Evolutionary conservation across 2,797 vertebrate species (phyloP), one percentile per base, ranked within the genome.

Genomic region (Siniperca obscura): DNA sequence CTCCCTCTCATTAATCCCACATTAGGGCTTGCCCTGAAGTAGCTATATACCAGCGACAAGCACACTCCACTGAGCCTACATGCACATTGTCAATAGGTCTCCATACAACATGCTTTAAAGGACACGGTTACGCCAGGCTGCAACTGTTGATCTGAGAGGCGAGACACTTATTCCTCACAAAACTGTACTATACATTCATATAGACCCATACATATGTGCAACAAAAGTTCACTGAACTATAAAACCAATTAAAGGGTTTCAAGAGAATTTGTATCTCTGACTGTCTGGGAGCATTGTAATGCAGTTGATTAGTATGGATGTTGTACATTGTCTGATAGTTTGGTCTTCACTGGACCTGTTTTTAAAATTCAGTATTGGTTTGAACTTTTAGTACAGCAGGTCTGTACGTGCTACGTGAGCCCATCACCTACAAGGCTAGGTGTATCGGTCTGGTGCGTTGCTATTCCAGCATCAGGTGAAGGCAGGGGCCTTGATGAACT

Each of bases 1-100:
- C 72, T 89, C 84, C 79, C 75, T 80, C 78, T 90, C 92, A 90
- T 92, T 87, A 91, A 86, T 78, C 66, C 71, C 67, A 38, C 84
- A 81, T 89, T 81, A 84, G 88, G 85, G 73, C 82, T 88, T 76
- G 64, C 82, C 84, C 68, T 88, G 70, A 81, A 85, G 85, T 11
- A 85, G 86, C 80, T 21, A 4, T 84, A 34, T 69, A 81, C 38
- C 66, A 16, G 16, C 17, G 61, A 89, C 87, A 86, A 46, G 77
- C 86, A 68, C 90, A 81, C 81, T 90, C 80, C 62, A 50, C 79
- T 76, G 81, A 84, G 59, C 69, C 74, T 46, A 67, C 84, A 84
- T 76, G 77, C 85, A 84, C 85, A 65, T 73, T 14, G 53, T 73
- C 82, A 83, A 79, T 62, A 74, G 74, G 52, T 42, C 70, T 48